A percentile compares a stretch with the other conserved stretches of the same genome.
Conservation (phyloP, 2,888 invertebrate genomes). For the Xestia xanthographa region DNA sequence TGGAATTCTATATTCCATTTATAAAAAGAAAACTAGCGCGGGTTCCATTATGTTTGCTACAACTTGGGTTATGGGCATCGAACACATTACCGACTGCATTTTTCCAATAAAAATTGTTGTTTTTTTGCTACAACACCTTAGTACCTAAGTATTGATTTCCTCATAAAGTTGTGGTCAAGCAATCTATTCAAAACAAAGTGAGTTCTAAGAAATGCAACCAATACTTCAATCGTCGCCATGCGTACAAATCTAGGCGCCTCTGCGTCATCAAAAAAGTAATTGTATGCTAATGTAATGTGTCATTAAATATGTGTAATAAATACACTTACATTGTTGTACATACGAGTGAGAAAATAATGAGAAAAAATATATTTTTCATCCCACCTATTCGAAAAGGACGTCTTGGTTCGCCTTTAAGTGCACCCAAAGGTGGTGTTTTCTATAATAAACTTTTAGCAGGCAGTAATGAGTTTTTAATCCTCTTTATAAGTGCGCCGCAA, state of each 20-base stretch:
- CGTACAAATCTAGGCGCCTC: constrained; percentile 52
- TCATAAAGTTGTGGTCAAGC: constrained; percentile 10
- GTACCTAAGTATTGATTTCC: constrained; percentile 23
- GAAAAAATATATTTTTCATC: background rate
- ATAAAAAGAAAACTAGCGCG: too few relatives aligned
- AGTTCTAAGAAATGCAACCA: constrained; percentile 49
- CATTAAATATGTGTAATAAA: constrained; percentile 26
- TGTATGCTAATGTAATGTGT: constrained; percentile 52
- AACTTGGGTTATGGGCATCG: background rate
- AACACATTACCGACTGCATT: background rate
- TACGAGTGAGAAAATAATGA: background rate
- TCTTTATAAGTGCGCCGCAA: too few relatives aligned
- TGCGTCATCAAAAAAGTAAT: constrained; percentile 57
- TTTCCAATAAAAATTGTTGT: background rate
- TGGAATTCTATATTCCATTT: too few relatives aligned
- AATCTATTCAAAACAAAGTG: constrained; percentile 28
- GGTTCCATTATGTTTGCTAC: background rate
- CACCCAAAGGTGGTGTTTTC: too few relatives aligned
- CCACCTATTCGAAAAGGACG: too few relatives aligned
- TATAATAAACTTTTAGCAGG: too few relatives aligned
- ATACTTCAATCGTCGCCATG: constrained; percentile 21
- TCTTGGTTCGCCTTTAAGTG: too few relatives aligned
- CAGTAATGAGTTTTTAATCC: too few relatives aligned
- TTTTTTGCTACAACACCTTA: background rate
- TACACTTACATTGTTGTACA: background rate